phyloP scores from a whole-genome alignment of 2,797 vertebrate species.

The Phalanger gymnotis region DNA sequence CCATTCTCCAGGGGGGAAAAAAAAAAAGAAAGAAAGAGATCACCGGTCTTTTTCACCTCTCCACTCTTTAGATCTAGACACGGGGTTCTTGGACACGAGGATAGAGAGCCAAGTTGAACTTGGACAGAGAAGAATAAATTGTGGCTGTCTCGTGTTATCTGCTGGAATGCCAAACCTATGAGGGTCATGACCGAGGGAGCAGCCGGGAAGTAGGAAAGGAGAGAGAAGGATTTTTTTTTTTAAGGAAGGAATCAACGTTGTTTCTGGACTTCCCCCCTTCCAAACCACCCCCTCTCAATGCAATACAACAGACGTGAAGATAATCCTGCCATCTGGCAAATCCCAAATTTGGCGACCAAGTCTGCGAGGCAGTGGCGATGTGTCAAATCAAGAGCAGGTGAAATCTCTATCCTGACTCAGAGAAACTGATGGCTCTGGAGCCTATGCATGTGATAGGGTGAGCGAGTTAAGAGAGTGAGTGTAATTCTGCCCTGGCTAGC shows the following conservation, averaged over 20 bases:
- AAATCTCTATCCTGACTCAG: constrained; percentile 1
- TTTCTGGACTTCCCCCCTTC: constrained; percentile 1
- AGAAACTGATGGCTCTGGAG: constrained; percentile 25
- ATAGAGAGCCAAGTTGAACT: neutral
- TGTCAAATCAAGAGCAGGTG: constrained; percentile 59
- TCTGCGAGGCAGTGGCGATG: constrained; percentile 50
- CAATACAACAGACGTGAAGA: constrained; percentile 65
- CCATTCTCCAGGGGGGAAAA: neutral
- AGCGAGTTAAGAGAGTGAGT: neutral
- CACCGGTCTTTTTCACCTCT: neutral
- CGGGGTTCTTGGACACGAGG: neutral
- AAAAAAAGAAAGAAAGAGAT: neutral
- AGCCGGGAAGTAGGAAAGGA: neutral
- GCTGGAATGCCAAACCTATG: neutral
- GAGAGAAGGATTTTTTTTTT: neutral
- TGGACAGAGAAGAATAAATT: neutral
- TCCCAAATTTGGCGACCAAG: constrained; percentile 68
- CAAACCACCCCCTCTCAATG: neutral
- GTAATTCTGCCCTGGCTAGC: neutral
- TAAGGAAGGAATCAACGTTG: neutral
- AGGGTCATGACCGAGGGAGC: neutral
- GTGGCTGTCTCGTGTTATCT: neutral
- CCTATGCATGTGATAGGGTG: neutral
- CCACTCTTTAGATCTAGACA: neutral
- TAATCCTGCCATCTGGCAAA: constrained; percentile 79